Conservation (phyloP, 1,140 invertebrate genomes). For the Sminthurides bifidus region DNA sequence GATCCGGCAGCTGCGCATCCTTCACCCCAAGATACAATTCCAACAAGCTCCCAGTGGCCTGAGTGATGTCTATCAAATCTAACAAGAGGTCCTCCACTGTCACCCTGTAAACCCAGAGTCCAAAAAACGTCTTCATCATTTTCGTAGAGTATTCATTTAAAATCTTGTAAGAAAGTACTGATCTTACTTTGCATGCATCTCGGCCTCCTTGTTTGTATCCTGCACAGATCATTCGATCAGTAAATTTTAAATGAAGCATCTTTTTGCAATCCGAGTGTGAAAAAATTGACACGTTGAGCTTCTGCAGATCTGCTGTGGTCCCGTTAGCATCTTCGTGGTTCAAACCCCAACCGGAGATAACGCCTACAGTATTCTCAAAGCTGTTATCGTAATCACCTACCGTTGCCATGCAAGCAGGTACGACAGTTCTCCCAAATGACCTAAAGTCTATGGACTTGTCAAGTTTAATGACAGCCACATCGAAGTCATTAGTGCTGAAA, state of each 20-base stretch:
- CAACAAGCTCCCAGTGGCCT: conserved; percentile 16
- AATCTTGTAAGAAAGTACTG: background rate
- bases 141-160: background rate
- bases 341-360: conserved; percentile 20
- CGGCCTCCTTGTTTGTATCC: conserved; percentile 25
- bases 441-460: conserved; percentile 20
- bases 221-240: conserved; percentile 27
- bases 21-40: conserved; percentile 22
- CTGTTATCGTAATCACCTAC: conserved; percentile 10
- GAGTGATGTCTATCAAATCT: background rate
- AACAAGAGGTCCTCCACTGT: background rate
- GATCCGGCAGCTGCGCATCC: conserved; percentile 22
- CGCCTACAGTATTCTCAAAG: conserved; percentile 4
- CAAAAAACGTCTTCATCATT: background rate
- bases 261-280: conserved; percentile 8
- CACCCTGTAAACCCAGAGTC: background rate
- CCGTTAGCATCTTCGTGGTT: background rate
- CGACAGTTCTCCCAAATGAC: background rate
- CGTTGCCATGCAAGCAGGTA: conserved; percentile 23
- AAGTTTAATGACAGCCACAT: conserved; percentile 16
- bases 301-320: conserved; percentile 25
- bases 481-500: conserved; percentile 28
- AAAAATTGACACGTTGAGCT: conserved; percentile 22
- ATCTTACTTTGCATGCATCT: conserved; percentile 24
- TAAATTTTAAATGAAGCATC: conserved; percentile 17